Evolutionary conservation across 2,888 invertebrate species (phyloP).

Genomic region (Rapana venosa): DNA sequence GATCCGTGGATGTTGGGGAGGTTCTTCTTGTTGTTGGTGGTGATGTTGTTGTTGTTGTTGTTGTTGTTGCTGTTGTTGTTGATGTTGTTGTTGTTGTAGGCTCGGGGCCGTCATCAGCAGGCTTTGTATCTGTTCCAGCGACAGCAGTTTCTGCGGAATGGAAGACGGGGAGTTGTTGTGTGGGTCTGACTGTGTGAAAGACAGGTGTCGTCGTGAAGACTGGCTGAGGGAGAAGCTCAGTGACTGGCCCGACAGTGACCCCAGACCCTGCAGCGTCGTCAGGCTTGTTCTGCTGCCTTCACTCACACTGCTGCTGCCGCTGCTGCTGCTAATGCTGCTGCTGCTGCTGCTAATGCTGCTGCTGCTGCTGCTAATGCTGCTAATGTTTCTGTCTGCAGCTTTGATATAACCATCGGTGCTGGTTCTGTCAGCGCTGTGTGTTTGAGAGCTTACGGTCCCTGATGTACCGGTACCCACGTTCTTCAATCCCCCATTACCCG

Average conservation of each 20-base stretch:
- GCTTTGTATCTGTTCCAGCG: not conserved
- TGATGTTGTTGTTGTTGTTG: not conserved
- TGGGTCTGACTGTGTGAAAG: not conserved
- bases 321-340: not conserved
- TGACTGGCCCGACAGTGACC: constrained; percentile 29
- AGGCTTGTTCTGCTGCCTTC: constrained; percentile 11
- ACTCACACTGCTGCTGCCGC: not conserved
- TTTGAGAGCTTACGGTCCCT: too few species aligned
- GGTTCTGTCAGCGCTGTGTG: too few species aligned
- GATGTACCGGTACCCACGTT: too few species aligned
- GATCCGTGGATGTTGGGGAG: not conserved
- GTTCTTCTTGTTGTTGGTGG: not conserved
- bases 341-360: not conserved
- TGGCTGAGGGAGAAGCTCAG: constrained; percentile 3
- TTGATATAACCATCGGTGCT: not conserved
- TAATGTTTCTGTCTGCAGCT: not conserved
- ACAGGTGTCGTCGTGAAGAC: constrained; percentile 13
- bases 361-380: not conserved
- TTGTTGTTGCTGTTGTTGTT: not conserved
- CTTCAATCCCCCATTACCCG: too few species aligned
- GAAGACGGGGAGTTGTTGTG: not conserved
- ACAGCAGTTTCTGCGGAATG: not conserved
- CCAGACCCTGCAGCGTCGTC: constrained; percentile 19
- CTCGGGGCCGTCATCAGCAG: not conserved
- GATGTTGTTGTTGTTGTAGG: constrained; percentile 3